These are phyloP conservation scores for Resseliella maxima DNA, from an alignment of 2,888 invertebrate species.

Conservation along the genomic window DNA sequence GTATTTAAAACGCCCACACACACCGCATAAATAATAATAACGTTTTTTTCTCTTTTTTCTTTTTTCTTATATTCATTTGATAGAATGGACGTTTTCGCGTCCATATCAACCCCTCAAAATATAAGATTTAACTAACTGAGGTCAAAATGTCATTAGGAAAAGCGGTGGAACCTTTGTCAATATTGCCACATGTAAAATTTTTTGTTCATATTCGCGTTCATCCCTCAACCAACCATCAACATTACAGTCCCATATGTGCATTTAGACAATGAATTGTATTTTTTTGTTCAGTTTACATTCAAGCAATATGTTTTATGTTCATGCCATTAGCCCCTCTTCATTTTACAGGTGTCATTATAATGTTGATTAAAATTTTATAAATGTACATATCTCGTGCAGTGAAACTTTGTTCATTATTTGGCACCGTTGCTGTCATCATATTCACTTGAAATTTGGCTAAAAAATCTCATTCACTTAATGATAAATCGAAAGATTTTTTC, in stretches of 20 bases:
- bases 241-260: too few relatives aligned
- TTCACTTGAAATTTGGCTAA: neutral
- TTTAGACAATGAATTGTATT: too few relatives aligned
- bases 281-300: neutral
- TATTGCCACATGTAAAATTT: neutral
- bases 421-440: neutral
- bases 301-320: neutral
- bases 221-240: too few relatives aligned
- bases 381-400: neutral
- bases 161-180: slow-evolving; percentile 11
- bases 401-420: neutral
- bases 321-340: neutral
- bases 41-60: neutral
- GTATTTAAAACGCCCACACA: slow-evolving; percentile 14
- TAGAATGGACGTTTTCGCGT: neutral
- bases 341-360: neutral
- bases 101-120: neutral
- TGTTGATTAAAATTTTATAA: slow-evolving; percentile 41
- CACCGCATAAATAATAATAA: neutral
- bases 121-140: neutral
- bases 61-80: slow-evolving; percentile 15
- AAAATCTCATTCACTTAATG: too few relatives aligned
- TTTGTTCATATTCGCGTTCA: too few relatives aligned
- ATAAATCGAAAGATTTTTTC: too few relatives aligned
- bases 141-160: neutral